Evolutionary conservation across 2,797 vertebrate species (phyloP).

Genomic region (Luscinia megarhynchos): DNA sequence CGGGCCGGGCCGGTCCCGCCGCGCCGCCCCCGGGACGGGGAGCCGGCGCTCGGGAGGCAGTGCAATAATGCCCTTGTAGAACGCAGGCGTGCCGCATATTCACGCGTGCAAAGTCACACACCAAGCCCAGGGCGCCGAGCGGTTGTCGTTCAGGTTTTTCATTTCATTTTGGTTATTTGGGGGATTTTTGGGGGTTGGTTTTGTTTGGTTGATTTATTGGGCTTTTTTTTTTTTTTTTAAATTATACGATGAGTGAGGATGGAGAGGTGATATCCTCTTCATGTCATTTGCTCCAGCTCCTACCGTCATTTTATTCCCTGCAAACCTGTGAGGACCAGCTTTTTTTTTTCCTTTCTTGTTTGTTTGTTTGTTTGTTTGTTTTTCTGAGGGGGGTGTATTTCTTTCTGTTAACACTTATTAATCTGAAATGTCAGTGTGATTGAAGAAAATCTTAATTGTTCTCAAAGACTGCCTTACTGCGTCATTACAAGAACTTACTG

Average conservation of each 20-base stretch:
- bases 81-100: background rate
- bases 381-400: background rate
- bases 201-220: background rate
- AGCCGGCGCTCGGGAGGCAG: background rate
- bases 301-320: background rate
- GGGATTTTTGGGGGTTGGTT: background rate
- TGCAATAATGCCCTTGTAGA: background rate
- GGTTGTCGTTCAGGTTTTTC: background rate
- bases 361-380: background rate
- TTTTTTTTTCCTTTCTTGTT: no score
- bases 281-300: background rate
- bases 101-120: slow-evolving; percentile 1
- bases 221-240: background rate
- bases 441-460: slow-evolving; percentile 45
- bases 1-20: background rate
- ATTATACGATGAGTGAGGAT: background rate
- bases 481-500: slow-evolving; percentile 3
- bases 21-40: background rate
- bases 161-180: background rate
- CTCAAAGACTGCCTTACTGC: background rate
- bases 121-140: background rate
- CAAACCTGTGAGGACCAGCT: background rate
- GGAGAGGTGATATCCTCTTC: background rate
- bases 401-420: slow-evolving; percentile 9
- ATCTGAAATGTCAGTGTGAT: slow-evolving; percentile 9